Conservation (phyloP, 2,797 vertebrate species). For the Nasua narica region DNA sequence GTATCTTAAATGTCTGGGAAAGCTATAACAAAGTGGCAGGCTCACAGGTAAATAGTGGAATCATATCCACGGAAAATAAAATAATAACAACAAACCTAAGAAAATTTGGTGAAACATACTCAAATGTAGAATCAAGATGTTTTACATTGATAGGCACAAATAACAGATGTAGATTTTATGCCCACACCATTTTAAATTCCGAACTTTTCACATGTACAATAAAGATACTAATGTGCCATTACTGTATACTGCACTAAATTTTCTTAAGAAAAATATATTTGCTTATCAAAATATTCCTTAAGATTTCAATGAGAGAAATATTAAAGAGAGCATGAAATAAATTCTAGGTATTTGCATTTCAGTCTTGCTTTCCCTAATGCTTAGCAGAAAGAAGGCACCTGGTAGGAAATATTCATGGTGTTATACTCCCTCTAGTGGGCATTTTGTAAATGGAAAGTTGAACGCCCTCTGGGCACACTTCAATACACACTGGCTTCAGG, state of each 20-base stretch:
- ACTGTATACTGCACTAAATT: not conserved
- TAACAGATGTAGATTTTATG: slow-evolving; percentile 1
- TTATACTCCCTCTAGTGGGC: slow-evolving; percentile 83
- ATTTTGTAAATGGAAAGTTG: not conserved
- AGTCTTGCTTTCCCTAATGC: not conserved
- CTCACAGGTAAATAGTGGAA: not conserved
- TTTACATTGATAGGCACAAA: not conserved
- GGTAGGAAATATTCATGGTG: slow-evolving; percentile 72
- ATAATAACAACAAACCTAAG: not conserved
- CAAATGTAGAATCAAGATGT: not conserved
- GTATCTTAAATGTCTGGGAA: slow-evolving; percentile 34
- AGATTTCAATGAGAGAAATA: not conserved
- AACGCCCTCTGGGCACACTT: accelerated
- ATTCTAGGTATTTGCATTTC: not conserved
- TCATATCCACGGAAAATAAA: not conserved
- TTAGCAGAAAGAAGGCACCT: not conserved
- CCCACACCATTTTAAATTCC: slow-evolving; percentile 16
- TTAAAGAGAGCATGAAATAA: not conserved
- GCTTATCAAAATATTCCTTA: accelerated
- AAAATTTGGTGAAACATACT: not conserved
- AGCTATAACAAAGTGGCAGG: not conserved
- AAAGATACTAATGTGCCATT: slow-evolving; percentile 2
- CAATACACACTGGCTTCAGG: not conserved
- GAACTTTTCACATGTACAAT: slow-evolving; percentile 23
- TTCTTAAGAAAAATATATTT: not conserved